A percentile compares a stretch with the other conserved stretches of the same genome.
These are phyloP conservation scores for Urocynchramus pylzowi DNA, from an alignment of 2,113 vertebrate species.

Conservation along the genomic window DNA sequence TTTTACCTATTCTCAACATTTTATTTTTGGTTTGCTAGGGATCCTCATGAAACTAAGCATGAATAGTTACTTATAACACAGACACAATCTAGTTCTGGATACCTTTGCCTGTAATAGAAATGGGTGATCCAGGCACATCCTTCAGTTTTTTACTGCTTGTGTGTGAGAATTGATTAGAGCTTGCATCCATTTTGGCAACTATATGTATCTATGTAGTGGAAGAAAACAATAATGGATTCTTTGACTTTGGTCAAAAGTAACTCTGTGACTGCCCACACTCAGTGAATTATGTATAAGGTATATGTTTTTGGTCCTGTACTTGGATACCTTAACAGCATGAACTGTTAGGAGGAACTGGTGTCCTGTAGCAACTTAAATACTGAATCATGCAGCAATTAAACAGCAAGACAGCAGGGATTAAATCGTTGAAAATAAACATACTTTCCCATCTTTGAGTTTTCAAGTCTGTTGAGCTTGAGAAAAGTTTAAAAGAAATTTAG, in stretches of 20 bases:
- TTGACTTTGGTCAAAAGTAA: neutral
- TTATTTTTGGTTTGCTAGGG: neutral
- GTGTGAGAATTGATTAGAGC: neutral
- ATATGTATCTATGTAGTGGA: neutral
- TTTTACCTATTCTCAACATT: neutral
- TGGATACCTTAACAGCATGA: neutral
- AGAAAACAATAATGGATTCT: neutral
- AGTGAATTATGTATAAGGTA: neutral
- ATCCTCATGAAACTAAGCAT: neutral
- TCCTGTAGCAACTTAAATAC: slow-evolving; percentile 8
- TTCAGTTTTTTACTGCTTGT: neutral
- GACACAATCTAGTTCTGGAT: neutral
- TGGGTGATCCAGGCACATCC: neutral
- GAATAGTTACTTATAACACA: neutral
- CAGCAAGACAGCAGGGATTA: neutral
- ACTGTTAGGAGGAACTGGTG: neutral
- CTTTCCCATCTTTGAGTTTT: slow-evolving; percentile 19
- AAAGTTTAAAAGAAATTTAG: slow-evolving; percentile 46
- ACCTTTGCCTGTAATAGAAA: neutral
- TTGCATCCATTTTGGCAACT: neutral
- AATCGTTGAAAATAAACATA: neutral
- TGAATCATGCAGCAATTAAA: neutral
- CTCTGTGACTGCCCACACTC: neutral
- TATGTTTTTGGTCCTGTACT: neutral
- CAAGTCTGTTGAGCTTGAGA: neutral